Evolutionary conservation across 2,888 invertebrate species (phyloP), one percentile per base, ranked within the genome.

Genomic region (Xestia sexstrigata): DNA sequence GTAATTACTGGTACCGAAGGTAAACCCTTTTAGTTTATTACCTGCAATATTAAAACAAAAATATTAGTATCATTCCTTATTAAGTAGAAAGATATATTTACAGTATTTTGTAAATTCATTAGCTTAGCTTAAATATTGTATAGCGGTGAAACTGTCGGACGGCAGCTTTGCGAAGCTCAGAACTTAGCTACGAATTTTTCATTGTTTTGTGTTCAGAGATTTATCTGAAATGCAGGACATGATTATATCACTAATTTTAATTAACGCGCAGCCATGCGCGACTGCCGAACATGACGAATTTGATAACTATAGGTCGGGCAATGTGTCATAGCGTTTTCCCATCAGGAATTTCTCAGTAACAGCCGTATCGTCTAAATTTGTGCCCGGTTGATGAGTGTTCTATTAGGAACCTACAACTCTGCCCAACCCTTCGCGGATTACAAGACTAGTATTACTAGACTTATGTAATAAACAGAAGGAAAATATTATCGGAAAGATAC

Each of bases 1-100:
- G 11, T 30, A 66, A 81, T 66, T 66, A 13, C 47, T 66, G 60
- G 42, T 30, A 42, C 6, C 20, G 9, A 7, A 49, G 17, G 9
- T 20, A 26, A 45, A 17, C 39, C 15, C 11, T 49, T 69, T 52
- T 17, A 63, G 39, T 65, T 77, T 58, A 70, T n/a, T 70, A 42
- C n/a, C 13, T 30, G 20, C 20, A n/a, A 49, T 77, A 78, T 77
- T 63, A 39, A 55, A 26, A 30, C 52, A 35, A 3, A 45, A 68
- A 77, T 20, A 67, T 45, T 52, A 58, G 17, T 8, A 62, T 45
- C n/a, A n/a, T 68, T 63, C 15, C 23, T 30, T 42, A 49, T 42
- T 42, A 39, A 39, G 13, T 39, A 30, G 17, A 4, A 39, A n/a
- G n/a, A 62, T 13, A 15, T 76, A 20, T 63, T 62, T 26, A 23